phyloP scores from a whole-genome alignment of 2,797 vertebrate species.

The Tapirus indicus region DNA sequence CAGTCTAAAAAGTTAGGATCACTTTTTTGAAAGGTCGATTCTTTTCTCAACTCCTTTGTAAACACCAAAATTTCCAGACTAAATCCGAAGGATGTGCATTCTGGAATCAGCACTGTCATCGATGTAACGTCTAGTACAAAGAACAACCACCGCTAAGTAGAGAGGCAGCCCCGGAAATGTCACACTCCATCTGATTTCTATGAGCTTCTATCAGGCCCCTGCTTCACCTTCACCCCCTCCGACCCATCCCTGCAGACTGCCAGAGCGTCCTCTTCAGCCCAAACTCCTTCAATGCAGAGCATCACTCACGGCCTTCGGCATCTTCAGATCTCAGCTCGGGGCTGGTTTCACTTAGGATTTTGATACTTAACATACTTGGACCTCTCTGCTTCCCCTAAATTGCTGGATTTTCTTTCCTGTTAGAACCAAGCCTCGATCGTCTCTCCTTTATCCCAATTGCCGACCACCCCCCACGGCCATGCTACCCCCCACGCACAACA shows the following conservation, averaged over 20 bases:
- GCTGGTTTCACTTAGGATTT: background rate
- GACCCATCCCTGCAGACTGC: background rate
- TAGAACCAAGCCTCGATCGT: background rate
- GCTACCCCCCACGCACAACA: too few relatives aligned
- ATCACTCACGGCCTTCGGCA: too few relatives aligned
- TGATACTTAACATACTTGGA: background rate
- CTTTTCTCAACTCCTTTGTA: background rate
- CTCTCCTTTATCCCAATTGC: background rate
- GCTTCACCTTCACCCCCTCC: background rate
- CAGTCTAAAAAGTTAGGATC: background rate
- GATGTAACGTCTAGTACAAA: too few relatives aligned
- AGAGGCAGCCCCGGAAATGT: background rate
- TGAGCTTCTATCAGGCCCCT: background rate
- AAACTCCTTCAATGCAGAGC: background rate
- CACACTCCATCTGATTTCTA: background rate
- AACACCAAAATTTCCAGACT: background rate
- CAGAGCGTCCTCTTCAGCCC: background rate
- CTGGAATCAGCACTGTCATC: background rate
- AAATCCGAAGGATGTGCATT: background rate
- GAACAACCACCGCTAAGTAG: accelerated
- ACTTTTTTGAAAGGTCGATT: background rate
- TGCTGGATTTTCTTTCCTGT: background rate
- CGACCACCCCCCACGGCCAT: accelerated
- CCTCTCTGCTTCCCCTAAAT: background rate
- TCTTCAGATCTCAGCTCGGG: background rate